Base-by-base conservation (phyloP, 2,888 invertebrate species). In the Nasonia oneida region DNA sequence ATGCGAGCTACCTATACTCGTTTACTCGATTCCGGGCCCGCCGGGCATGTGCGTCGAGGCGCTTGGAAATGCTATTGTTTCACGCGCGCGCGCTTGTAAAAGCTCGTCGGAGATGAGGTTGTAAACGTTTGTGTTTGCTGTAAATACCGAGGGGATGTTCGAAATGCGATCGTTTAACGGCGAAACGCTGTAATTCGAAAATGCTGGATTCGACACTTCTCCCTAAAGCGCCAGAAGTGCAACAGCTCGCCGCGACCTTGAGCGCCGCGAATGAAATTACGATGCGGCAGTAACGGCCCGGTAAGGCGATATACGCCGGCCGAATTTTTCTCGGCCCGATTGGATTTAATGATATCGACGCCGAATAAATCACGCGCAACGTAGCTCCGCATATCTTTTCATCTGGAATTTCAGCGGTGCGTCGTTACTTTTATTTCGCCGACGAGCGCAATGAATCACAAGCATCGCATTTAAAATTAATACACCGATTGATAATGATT, bases 11-110 rank as follows among this genome's bases (percentile, higher is more conserved):
- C 29, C 33, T n/a, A 42, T 47, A 23, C 23, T 29, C 8, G 8
- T 42, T 8, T 12, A 47, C 47, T 47, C 18, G 42, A 73, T 73
- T 73, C 71, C 71, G n/a, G 71, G 71, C 71, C 71, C 71, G 71
- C 39, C 39, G 71, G 71, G n/a, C 12, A 23, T 29, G 3, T 29
- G 57, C 57, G n/a, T 18, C 10, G 5, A 18, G 8, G 10, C 23
- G 64, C 10, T 64, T 23, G 10, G 23, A 64, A 64, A 23, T 23
- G 23, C 23, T 23, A 23, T 23, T 23, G 23, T 23, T 23, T 23
- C 23, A 23, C 23, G 23, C 23, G 23, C 23, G 23, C 23, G 10
- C 23, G 64, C 10, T 64, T 23, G 10, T 12, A 64, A 64, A 23
- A 29, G 61, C 23, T 61, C 3, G 1, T 42, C 10, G 42, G 42